phyloP scores from a whole-genome alignment of 2,113 vertebrate species.

The Alosa alosa region DNA sequence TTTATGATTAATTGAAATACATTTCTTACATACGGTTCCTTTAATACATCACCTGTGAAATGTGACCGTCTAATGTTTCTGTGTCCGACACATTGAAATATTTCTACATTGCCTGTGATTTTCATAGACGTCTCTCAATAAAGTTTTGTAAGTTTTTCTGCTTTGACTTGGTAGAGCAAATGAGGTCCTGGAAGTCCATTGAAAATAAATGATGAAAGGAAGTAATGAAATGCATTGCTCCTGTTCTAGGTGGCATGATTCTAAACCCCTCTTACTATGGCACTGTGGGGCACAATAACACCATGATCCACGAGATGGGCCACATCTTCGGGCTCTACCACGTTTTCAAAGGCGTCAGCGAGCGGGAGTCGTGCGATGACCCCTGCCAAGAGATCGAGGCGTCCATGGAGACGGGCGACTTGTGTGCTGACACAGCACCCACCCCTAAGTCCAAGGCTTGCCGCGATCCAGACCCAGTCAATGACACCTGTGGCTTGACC shows the following conservation, averaged over 20 bases:
- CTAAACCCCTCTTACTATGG: conserved; percentile 94
- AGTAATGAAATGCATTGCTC: conserved; percentile 15
- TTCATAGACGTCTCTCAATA: too few relatives aligned
- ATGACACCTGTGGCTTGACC: conserved; percentile 83
- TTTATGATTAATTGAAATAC: too few relatives aligned
- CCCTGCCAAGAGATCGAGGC: conserved; percentile 88
- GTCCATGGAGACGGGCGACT: conserved; percentile 94
- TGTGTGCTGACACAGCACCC: conserved; percentile 93
- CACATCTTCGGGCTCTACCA: conserved; percentile 95
- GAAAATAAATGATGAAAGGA: not conserved
- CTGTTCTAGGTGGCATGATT: conserved; percentile 85
- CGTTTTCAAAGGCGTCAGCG: conserved; percentile 95
- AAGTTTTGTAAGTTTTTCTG: too few relatives aligned
- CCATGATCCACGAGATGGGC: conserved; percentile 96
- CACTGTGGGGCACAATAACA: conserved; percentile 83
- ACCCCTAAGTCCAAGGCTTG: conserved; percentile 90
- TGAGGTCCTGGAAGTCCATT: not conserved
- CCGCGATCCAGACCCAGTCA: conserved; percentile 81
- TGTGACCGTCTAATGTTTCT: not conserved
- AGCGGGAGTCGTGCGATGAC: conserved; percentile 92
- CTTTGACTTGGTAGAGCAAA: not conserved
- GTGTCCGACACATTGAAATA: not conserved
- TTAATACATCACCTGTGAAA: not conserved
- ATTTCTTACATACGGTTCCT: too few relatives aligned
- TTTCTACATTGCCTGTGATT: not conserved